phyloP scores from a whole-genome alignment of 2,113 vertebrate species.

The Poeciliopsis prolifica region DNA sequence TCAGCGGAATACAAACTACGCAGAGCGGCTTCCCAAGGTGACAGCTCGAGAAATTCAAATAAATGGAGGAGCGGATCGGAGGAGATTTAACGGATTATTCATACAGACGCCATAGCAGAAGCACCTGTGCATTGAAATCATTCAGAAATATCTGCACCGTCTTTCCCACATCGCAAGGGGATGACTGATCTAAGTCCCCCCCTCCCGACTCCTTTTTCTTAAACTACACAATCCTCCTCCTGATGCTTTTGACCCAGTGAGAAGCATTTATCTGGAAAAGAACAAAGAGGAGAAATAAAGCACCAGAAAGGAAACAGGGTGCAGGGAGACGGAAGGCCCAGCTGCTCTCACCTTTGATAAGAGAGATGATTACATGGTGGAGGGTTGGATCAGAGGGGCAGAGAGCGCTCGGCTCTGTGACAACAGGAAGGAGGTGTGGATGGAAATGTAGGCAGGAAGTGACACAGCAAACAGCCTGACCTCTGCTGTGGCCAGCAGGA shows the following conservation, averaged over 20 bases:
- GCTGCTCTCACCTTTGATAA: conserved; percentile 18
- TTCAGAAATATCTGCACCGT: conserved; percentile 12
- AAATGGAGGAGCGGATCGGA: not conserved
- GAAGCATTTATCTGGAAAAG: conserved; percentile 18
- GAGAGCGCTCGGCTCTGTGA: conserved; percentile 41
- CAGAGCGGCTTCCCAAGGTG: conserved; percentile 59
- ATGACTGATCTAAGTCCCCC: too few relatives aligned
- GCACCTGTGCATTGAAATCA: conserved; percentile 10
- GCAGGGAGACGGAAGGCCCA: not conserved
- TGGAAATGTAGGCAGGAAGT: not conserved
- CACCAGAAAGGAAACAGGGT: not conserved
- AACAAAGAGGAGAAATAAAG: not conserved
- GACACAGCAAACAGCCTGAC: conserved; percentile 39
- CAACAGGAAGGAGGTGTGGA: not conserved
- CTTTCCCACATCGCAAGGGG: not conserved
- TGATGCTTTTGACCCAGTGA: not conserved
- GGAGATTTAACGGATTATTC: conserved; percentile 11
- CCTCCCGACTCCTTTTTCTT: not conserved
- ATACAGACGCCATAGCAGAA: not conserved
- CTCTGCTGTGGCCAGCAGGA: conserved; percentile 36
- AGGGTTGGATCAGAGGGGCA: conserved; percentile 33
- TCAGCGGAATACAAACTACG: conserved; percentile 70
- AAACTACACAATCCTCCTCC: not conserved
- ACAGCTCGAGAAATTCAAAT: conserved; percentile 46
- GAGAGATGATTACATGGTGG: conserved; percentile 35